Evolutionary conservation across 2,113 vertebrate species (phyloP).

Genomic region (Ascaphus truei): DNA sequence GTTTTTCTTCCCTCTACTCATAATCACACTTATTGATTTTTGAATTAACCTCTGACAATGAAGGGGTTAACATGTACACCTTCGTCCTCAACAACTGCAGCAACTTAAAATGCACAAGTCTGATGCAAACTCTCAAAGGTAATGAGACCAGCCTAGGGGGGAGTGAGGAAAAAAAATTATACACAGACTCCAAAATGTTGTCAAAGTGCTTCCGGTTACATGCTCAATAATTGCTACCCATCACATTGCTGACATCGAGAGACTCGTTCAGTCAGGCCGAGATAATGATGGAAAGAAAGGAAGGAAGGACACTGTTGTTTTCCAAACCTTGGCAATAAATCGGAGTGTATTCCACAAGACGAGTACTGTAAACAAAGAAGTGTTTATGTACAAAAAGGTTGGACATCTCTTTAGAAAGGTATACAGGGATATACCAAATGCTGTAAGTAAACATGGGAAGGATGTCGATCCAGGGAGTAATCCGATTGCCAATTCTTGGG

Average conservation of each 20-base stretch:
- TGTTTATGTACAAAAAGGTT: slow-evolving; percentile 18
- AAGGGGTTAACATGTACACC: no score
- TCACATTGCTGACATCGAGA: slow-evolving; percentile 22
- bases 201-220: slow-evolving; percentile 47
- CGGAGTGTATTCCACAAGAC: slow-evolving; percentile 18
- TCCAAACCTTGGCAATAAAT: slow-evolving; percentile 34
- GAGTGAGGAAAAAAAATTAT: background rate
- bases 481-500: no score
- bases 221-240: slow-evolving; percentile 42
- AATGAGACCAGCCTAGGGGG: background rate
- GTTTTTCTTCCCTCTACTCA: no score
- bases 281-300: slow-evolving; percentile 1
- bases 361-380: slow-evolving; percentile 32
- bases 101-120: no score
- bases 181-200: slow-evolving; percentile 15
- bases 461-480: no score
- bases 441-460: no score
- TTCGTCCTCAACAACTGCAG: no score
- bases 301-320: slow-evolving; percentile 16
- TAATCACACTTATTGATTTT: no score
- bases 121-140: no score
- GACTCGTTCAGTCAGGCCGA: slow-evolving; percentile 25
- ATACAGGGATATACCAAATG: no score
- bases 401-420: no score
- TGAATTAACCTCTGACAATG: no score